Percentiles rank a stretch among this genome's conserved stretches.
Evolutionary conservation across 2,888 invertebrate genomes (phyloP).

Genomic region (Lithophane semibrunnea): DNA sequence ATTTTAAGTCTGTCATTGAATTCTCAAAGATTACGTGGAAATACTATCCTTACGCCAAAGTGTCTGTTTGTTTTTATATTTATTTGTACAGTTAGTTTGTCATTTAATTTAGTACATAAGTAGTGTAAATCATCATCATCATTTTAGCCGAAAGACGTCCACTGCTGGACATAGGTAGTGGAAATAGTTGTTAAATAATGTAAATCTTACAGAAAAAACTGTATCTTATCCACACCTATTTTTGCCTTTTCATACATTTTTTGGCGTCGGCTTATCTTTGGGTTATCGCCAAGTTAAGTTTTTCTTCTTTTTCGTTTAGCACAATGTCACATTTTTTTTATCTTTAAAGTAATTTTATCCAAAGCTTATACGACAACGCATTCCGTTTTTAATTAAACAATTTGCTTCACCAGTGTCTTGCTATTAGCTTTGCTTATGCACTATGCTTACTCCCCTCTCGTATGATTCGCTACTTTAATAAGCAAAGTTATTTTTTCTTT

Average conservation of each 20-base stretch:
- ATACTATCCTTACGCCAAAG: neutral
- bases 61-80: too few relatives aligned
- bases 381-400: conserved; percentile 29
- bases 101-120: too few relatives aligned
- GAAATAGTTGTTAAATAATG: too few relatives aligned
- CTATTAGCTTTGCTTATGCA: neutral
- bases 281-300: conserved; percentile 34
- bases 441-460: neutral
- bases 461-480: conserved; percentile 14
- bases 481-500: neutral
- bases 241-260: neutral
- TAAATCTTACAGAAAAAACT: too few relatives aligned
- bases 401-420: neutral
- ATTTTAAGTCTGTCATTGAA: neutral
- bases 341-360: conserved; percentile 1
- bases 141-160: too few relatives aligned
- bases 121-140: too few relatives aligned
- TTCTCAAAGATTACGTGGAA: neutral
- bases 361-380: neutral
- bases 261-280: conserved; percentile 25
- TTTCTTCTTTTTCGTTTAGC: conserved; percentile 25
- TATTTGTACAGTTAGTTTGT: too few relatives aligned
- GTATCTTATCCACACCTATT: neutral
- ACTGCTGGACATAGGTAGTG: too few relatives aligned
- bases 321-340: conserved; percentile 14